Base-by-base conservation (phyloP, 2,797 vertebrate genomes). In the Avahi laniger region DNA sequence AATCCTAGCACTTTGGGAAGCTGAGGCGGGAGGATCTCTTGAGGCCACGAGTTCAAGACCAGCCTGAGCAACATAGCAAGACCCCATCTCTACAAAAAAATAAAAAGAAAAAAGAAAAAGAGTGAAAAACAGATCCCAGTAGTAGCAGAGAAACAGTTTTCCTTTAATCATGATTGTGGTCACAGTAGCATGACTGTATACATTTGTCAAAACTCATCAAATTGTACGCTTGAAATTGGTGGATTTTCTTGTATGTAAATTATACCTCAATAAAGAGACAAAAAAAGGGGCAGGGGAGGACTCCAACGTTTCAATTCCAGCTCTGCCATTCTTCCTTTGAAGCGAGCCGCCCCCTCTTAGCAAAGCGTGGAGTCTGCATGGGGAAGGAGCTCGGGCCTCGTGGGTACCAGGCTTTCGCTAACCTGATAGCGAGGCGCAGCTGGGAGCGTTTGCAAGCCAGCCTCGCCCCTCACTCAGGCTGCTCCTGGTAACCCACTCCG, bases 381-480 rank as follows among this genome's bases (percentile, higher is more conserved):
- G 24, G 79, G 52, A 5, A 33, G 41, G 67, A 33, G 6, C 18
- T 35, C 24, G 8, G 50, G 26, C 73, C 65, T 75, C 48, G 0
- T 28, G 7, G n/a, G 46, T 5, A 22, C 61, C n/a, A 61, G 17
- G 35, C 8, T 28, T 7, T 73, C 12, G 0, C 12, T 17, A 13
- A 59, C 12, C 15, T 50, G 26, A 33, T 5, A 43, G 15, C 8
- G 13, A 59, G 79, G 61, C 54, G 38, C 46, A 30, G 35, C 43
- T 12, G 14, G 48, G 50, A 35, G 59, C 11, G 20, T 24, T 5
- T 63, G 61, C 3, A 9, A 24, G 57, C 43, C 35, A 61, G 65
- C 57, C 43, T 22, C 22, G 0, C 12, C 76, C 63, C 13, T 90
- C 4, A 4, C 0, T 7, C 0, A 0, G 13, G 1, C 52, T 52